These are phyloP conservation scores for Scyliorhinus canicula DNA, from an alignment of 2,797 vertebrate genomes.

Conservation along the genomic window DNA sequence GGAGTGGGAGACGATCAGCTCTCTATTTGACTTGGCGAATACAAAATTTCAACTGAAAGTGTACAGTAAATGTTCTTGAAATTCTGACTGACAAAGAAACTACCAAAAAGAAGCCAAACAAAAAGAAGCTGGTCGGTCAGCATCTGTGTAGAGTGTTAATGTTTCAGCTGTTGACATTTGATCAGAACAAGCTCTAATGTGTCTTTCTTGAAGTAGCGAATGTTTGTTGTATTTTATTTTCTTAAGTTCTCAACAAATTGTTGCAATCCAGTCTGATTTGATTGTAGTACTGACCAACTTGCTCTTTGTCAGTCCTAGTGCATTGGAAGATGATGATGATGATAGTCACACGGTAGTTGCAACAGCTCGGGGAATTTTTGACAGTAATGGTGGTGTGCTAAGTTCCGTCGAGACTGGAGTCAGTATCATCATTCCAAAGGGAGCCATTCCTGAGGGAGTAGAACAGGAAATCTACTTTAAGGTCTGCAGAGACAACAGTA, in stretches of 20 bases:
- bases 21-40: not conserved
- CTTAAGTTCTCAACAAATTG: not conserved
- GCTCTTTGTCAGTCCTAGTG: constrained; percentile 70
- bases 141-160: not conserved
- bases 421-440: constrained; percentile 97
- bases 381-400: constrained; percentile 90
- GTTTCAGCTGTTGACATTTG: not conserved
- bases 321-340: constrained; percentile 90
- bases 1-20: not conserved
- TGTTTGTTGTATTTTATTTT: not conserved
- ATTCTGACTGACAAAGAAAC: not conserved
- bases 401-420: constrained; percentile 98
- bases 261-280: not conserved
- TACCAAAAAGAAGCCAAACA: not conserved
- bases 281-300: not conserved
- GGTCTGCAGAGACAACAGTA: constrained; percentile 98
- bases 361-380: constrained; percentile 90
- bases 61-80: not conserved
- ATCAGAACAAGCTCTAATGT: not conserved
- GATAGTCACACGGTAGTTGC: constrained; percentile 96
- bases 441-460: constrained; percentile 88
- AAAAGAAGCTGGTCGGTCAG: not conserved
- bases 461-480: constrained; percentile 99
- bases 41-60: not conserved
- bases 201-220: not conserved